phyloP scores from a whole-genome alignment of 2,888 invertebrate genomes.

The Plebejus melissa region DNA sequence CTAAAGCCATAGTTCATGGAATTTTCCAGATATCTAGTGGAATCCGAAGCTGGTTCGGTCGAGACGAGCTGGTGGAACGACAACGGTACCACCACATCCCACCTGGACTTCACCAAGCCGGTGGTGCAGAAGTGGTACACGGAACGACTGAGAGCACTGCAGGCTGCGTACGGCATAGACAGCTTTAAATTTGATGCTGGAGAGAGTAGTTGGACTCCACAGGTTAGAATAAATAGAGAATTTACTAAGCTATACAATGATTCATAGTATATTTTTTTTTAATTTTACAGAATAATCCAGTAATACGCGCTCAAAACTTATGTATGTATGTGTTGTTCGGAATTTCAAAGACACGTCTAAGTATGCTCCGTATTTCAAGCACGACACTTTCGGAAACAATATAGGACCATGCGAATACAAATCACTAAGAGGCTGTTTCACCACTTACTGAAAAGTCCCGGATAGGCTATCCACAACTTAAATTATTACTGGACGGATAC shows the following conservation, averaged over 20 bases:
- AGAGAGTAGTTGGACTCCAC: conserved; percentile 83
- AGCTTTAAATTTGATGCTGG: conserved; percentile 91
- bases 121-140: conserved; percentile 81
- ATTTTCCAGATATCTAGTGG: conserved; percentile 63
- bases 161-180: conserved; percentile 81
- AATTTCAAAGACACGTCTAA: too few relatives aligned
- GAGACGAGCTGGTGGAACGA: conserved; percentile 78
- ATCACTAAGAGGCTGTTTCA: too few relatives aligned
- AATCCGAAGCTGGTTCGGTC: conserved; percentile 65
- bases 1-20: not conserved
- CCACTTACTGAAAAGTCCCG: too few relatives aligned
- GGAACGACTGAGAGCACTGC: conserved; percentile 69
- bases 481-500: too few relatives aligned
- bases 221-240: conserved; percentile 47
- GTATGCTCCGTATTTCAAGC: too few relatives aligned
- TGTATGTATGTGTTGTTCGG: too few relatives aligned
- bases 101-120: conserved; percentile 85
- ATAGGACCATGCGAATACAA: too few relatives aligned
- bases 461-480: too few relatives aligned
- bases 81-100: conserved; percentile 71
- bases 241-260: too few relatives aligned
- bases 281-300: too few relatives aligned
- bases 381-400: too few relatives aligned
- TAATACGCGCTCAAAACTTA: too few relatives aligned
- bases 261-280: not conserved